These are phyloP conservation scores for Adelognathus sp. DNA, from an alignment of 2,888 invertebrate genomes.

Conservation along the genomic window DNA sequence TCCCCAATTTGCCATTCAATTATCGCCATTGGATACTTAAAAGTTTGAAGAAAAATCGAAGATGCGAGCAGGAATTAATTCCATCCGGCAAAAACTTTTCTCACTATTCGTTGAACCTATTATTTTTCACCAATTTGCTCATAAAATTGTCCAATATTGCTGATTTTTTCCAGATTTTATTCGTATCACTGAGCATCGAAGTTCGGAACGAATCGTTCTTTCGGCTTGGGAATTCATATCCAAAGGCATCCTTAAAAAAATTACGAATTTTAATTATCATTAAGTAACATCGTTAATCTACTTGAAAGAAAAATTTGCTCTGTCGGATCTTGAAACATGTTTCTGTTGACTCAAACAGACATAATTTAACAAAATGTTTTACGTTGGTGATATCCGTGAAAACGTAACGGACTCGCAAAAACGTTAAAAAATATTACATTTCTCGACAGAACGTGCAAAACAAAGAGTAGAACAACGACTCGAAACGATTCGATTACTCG, in stretches of 20 bases:
- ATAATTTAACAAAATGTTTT: conserved; percentile 16
- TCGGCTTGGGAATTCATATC: no score
- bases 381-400: conserved; percentile 24
- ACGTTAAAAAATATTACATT: conserved; percentile 21
- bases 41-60: no score
- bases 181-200: no score
- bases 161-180: no score
- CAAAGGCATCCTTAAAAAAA: conserved; percentile 33
- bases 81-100: no score
- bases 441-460: background rate
- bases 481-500: background rate
- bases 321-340: background rate
- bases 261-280: conserved; percentile 52
- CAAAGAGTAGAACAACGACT: background rate
- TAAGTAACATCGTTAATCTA: conserved; percentile 54
- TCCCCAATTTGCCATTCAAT: no score
- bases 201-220: no score
- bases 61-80: no score
- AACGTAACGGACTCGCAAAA: conserved; percentile 21
- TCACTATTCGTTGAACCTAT: no score
- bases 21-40: no score
- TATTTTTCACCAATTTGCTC: no score
- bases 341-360: conserved; percentile 5
- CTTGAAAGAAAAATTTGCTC: conserved; percentile 10
- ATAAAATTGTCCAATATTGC: no score